phyloP scores from a whole-genome alignment of 2,113 vertebrate genomes.

The Caloenas nicobarica region DNA sequence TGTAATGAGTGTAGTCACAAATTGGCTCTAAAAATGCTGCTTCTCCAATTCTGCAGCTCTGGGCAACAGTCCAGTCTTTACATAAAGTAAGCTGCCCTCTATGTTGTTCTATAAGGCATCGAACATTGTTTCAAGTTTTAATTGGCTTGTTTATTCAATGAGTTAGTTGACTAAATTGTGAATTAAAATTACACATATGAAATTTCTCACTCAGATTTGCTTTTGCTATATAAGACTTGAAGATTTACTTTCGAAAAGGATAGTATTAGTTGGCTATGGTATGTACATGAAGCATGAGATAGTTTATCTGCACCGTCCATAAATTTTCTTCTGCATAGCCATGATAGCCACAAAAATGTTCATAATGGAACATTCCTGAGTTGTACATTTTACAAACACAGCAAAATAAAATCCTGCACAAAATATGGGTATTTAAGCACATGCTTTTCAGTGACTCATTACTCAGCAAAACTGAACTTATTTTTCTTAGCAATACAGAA shows the following conservation, averaged over 20 bases:
- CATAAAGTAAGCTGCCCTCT: neutral
- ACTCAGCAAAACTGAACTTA: neutral
- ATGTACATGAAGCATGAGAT: neutral
- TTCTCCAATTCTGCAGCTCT: neutral
- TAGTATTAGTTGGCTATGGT: neutral
- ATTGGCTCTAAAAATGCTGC: neutral
- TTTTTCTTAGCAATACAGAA: conserved; percentile 2
- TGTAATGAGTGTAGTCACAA: neutral
- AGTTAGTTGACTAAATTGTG: neutral
- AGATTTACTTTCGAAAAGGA: neutral
- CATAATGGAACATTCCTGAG: neutral
- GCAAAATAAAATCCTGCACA: neutral
- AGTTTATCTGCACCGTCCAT: neutral
- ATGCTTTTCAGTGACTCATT: neutral
- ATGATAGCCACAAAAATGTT: neutral
- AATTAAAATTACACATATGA: neutral
- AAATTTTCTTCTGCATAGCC: neutral
- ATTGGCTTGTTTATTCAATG: neutral
- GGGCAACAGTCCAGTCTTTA: neutral
- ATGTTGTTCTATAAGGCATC: neutral
- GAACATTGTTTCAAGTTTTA: neutral
- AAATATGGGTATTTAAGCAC: neutral
- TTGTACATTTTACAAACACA: neutral
- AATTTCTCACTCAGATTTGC: neutral
- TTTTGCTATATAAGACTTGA: neutral